Evolutionary conservation across 1,140 invertebrate species (phyloP), one percentile per base, ranked within the genome.

Genomic region (Lasioglossum albipes): DNA sequence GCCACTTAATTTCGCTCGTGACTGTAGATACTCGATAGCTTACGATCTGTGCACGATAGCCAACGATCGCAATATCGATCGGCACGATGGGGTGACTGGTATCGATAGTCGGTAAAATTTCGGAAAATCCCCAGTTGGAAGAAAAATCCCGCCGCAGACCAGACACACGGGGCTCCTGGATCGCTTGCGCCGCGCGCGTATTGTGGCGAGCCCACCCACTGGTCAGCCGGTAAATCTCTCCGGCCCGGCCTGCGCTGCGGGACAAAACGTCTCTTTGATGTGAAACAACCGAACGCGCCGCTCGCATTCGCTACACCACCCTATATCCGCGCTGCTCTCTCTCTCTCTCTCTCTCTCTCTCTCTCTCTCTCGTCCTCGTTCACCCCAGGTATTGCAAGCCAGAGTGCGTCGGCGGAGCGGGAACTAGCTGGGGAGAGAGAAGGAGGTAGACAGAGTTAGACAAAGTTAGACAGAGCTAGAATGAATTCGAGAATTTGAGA

Each of bases 221-320:
- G 71, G 65, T 71, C 73, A 54, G 49, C 36, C 62, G 64, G 41
- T 64, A 66, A 85, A 79, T 61, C 75, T 42, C 70, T 45, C 52
- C n/a, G 41, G 41, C 22, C 78, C 76, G 64, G 41, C 22, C 78
- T 79, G 64, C 79, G 79, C 78, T 79, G 64, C 79, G 79, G 75
- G 81, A 81, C 85, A 78, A 85, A 86, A 86, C 65, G 73, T 87
- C 78, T 74, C 87, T 90, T 89, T 90, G 89, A 90, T 88, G 85
- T 89, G 76, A 82, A 85, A 81, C 79, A 78, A 62, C 64, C 76
- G 80, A 84, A 82, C 72, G 75, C 41, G 27, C 57, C 73, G 64
- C 68, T 65, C 31, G 27, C 27, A 13, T 16, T 27, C 45, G 54
- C 62, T 61, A 45, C 31, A 36, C 42, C 62, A 7, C 20, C 31